Conservation (phyloP, 2,888 invertebrate genomes). For the Baccha elongata region DNA sequence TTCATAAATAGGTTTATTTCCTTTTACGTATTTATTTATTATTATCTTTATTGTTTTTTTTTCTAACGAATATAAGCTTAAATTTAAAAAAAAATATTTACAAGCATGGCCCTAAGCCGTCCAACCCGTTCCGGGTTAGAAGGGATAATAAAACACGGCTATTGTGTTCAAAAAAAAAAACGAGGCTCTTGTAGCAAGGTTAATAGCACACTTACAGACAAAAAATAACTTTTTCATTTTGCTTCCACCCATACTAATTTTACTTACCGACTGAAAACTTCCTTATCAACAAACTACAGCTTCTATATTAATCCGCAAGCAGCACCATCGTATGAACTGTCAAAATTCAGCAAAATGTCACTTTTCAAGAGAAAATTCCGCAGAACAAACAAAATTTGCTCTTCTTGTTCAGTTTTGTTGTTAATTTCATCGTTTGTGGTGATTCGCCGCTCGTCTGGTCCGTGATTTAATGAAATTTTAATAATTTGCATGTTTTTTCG, state of each 20-base stretch:
- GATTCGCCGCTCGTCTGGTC: conserved; percentile 19
- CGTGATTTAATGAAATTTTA: conserved; percentile 11
- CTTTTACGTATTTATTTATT: too few relatives aligned
- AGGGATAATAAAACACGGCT: too few relatives aligned
- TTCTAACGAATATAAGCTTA: too few relatives aligned
- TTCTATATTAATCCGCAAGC: conserved; percentile 14
- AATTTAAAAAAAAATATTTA: too few relatives aligned
- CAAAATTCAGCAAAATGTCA: conserved; percentile 42
- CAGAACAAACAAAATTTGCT: conserved; percentile 51
- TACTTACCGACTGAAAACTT: background rate
- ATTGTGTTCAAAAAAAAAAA: too few relatives aligned
- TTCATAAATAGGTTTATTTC: too few relatives aligned
- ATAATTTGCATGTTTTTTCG: conserved; percentile 31
- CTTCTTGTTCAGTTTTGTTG: conserved; percentile 68
- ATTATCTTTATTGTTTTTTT: too few relatives aligned
- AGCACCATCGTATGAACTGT: conserved; percentile 42
- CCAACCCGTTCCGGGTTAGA: too few relatives aligned
- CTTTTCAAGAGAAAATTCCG: conserved; percentile 42
- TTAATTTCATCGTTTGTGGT: conserved; percentile 43
- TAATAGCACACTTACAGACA: too few relatives aligned
- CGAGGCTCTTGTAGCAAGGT: too few relatives aligned
- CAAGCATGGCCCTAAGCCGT: too few relatives aligned
- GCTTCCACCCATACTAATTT: background rate
- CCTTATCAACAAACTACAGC: background rate
- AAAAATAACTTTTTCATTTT: too few relatives aligned